Percentiles rank a stretch among this genome's conserved stretches.
These are phyloP conservation scores for Eremophila alpestris DNA, from an alignment of 2,797 vertebrate species.

Conservation along the genomic window DNA sequence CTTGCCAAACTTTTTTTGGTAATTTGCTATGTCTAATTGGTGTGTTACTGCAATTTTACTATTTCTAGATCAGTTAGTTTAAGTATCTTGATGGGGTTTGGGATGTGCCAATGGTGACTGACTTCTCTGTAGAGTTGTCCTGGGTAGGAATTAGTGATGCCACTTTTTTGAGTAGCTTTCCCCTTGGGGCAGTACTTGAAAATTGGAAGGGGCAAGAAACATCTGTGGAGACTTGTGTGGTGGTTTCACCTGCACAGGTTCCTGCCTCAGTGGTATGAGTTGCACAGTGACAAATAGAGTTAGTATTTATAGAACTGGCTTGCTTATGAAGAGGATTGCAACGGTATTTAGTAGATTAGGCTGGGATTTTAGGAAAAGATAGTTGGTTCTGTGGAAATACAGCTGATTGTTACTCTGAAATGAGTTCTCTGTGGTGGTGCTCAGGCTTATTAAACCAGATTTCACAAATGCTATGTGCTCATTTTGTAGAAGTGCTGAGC, in stretches of 20 bases:
- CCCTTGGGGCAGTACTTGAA: neutral
- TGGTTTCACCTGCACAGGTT: neutral
- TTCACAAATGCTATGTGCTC: neutral
- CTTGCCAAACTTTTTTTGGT: neutral
- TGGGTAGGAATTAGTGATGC: neutral
- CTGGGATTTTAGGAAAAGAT: neutral
- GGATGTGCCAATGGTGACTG: neutral
- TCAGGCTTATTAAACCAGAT: neutral
- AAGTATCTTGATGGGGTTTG: neutral
- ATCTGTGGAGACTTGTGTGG: neutral
- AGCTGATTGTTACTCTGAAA: neutral
- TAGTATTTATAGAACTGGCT: neutral
- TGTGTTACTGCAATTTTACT: neutral
- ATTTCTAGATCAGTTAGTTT: neutral
- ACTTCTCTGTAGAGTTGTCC: neutral
- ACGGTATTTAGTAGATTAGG: neutral
- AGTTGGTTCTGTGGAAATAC: neutral
- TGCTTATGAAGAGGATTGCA: neutral
- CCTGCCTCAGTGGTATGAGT: neutral
- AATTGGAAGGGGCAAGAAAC: neutral
- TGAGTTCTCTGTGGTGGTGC: neutral
- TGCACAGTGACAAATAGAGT: neutral
- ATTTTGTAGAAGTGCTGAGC: neutral
- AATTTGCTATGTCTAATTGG: neutral
- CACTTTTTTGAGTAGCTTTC: neutral